These are phyloP conservation scores for Micrasema minimum DNA, from an alignment of 1,140 invertebrate species.

Conservation along the genomic window DNA sequence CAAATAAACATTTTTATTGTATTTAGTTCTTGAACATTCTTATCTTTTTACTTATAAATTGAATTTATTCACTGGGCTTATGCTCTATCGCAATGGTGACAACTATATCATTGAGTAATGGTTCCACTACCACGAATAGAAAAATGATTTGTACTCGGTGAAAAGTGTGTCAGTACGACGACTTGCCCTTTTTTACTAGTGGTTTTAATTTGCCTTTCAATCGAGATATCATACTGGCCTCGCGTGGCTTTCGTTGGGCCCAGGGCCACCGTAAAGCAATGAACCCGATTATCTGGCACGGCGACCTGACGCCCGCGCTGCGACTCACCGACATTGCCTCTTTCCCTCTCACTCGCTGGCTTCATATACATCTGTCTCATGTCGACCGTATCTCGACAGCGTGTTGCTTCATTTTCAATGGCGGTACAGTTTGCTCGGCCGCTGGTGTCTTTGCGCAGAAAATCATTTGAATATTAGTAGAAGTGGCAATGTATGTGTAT, in stretches of 20 bases:
- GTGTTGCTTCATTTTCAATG: constrained; percentile 39
- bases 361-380: constrained; percentile 20
- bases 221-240: constrained; percentile 9
- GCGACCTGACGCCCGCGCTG: constrained; percentile 36
- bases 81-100: constrained; percentile 1
- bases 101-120: background rate
- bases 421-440: constrained; percentile 47
- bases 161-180: background rate
- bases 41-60: constrained; percentile 17
- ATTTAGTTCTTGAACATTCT: constrained; percentile 5
- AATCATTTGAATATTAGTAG: constrained; percentile 35
- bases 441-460: constrained; percentile 33
- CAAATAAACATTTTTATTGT: constrained; percentile 18
- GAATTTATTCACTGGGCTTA: constrained; percentile 18
- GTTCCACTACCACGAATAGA: background rate
- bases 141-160: background rate
- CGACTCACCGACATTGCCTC: constrained; percentile 55
- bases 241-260: constrained; percentile 40
- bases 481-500: background rate
- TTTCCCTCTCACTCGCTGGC: constrained; percentile 29
- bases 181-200: constrained; percentile 12
- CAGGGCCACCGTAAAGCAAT: constrained; percentile 46
- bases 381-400: constrained; percentile 2
- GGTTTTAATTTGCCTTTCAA: constrained; percentile 27
- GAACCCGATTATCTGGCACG: constrained; percentile 51